phyloP scores from a whole-genome alignment of 2,113 vertebrate genomes.

The Hystrix brachyura region DNA sequence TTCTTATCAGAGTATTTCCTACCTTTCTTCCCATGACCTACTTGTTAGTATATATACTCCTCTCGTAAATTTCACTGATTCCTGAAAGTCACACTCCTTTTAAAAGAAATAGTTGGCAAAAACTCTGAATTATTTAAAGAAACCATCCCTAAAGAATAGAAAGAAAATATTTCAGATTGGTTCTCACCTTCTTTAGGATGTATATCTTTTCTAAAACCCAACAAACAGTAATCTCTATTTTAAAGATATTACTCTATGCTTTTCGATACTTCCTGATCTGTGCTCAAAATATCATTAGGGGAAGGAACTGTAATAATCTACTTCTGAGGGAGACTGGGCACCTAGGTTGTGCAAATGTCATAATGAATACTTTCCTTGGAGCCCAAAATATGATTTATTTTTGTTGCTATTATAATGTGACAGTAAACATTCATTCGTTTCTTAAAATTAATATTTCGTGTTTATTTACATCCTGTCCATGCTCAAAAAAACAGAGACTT shows the following conservation, averaged over 20 bases:
- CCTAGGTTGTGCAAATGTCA: conserved; percentile 61
- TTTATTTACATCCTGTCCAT: neutral
- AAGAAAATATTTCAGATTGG: neutral
- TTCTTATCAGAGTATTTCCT: conserved; percentile 30
- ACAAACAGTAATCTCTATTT: conserved; percentile 37
- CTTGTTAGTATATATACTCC: neutral
- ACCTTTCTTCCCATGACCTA: neutral
- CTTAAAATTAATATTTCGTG: conserved; percentile 14
- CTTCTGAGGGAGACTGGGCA: neutral
- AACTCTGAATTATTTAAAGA: conserved; percentile 10
- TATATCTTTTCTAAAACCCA: conserved; percentile 47
- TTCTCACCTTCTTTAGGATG: conserved; percentile 1
- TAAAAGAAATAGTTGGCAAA: conserved; percentile 10
- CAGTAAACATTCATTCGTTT: conserved; percentile 11
- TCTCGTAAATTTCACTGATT: neutral
- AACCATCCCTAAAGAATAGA: neutral
- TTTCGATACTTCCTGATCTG: conserved; percentile 60
- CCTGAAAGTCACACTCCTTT: conserved; percentile 29
- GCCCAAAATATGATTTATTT: conserved; percentile 61
- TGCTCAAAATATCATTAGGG: conserved; percentile 65
- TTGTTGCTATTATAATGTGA: conserved; percentile 28
- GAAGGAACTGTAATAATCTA: conserved; percentile 67
- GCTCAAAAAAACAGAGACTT: neutral
- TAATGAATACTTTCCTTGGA: conserved; percentile 51
- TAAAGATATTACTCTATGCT: conserved; percentile 63